phyloP scores from a whole-genome alignment of 1,140 invertebrate species.

The Batillaria attramentaria region DNA sequence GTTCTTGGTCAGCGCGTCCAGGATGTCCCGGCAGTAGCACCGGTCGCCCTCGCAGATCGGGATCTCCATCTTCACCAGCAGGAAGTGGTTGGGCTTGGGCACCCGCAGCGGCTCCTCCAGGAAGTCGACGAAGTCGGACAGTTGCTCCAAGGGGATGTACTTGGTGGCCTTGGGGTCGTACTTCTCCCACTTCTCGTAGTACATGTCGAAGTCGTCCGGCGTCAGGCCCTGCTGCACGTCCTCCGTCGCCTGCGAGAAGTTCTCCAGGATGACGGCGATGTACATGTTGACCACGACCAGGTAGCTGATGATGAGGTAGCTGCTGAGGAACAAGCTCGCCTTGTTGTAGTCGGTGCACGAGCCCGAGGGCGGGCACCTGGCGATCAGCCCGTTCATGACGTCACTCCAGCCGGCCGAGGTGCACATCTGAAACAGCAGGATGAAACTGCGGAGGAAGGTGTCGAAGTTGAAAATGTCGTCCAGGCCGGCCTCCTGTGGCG shows the following conservation, averaged over 20 bases:
- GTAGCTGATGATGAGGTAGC: slow-evolving; percentile 97
- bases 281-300: slow-evolving; percentile 99
- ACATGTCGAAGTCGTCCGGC: slow-evolving; percentile 99
- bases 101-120: slow-evolving; percentile 78
- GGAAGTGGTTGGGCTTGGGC: slow-evolving; percentile 98
- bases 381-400: slow-evolving; percentile 95
- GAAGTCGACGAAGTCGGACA: slow-evolving; percentile 95
- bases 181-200: slow-evolving; percentile 99
- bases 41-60: slow-evolving; percentile 97
- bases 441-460: slow-evolving; percentile 98
- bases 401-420: slow-evolving; percentile 98
- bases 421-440: slow-evolving; percentile 98
- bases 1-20: slow-evolving; percentile 91
- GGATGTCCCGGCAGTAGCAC: slow-evolving; percentile 97
- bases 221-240: slow-evolving; percentile 98
- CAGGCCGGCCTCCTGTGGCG: slow-evolving; percentile 92
- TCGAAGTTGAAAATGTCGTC: slow-evolving; percentile 99
- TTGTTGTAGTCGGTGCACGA: slow-evolving; percentile 90
- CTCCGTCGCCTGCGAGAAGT: slow-evolving; percentile 98
- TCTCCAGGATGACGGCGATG: slow-evolving; percentile 98
- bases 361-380: slow-evolving; percentile 76
- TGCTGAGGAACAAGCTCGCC: slow-evolving; percentile 94
- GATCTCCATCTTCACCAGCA: slow-evolving; percentile 98
- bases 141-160: slow-evolving; percentile 93
- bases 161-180: slow-evolving; percentile 98